Base-by-base conservation (phyloP, 2,888 invertebrate genomes). In the Volucella inflata region DNA sequence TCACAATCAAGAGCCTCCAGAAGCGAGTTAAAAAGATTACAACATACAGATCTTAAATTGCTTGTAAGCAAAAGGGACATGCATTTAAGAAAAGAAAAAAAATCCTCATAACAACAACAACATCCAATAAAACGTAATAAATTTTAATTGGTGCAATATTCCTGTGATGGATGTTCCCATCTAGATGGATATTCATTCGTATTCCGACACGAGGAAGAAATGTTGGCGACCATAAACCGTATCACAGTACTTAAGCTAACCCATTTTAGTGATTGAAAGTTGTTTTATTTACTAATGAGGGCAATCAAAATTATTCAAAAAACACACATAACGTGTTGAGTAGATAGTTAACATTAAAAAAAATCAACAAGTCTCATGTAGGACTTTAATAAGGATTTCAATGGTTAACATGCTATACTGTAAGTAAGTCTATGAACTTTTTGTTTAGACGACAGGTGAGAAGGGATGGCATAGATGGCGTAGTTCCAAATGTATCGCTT, bases 111-210 rank as follows among this genome's bases (percentile, higher is more conserved):
- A 59, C 46, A 48, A 50, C 42, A 21, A 71, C 64, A 36, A 42
- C 50, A 14, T 50, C 44, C 53, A 72, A 77, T 77, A 68, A 81
- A 64, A 46, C 46, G 81, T 17, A 60, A 77, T 81, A 85, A 85
- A 85, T 81, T 72, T 81, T 81, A 81, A 85, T 85, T 77, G 81
- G 46, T 68, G 64, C 77, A 72, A 81, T 68, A 79, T 55, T 71
- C 71, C 48, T 62, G 40, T 59, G 57, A 38, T 60, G 38, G 16
- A 42, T 53, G 57, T 40, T 9, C 30, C 30, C 42, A 57, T 51
- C 21, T 53, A 16, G 17, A 11, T 11, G 53, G 55, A 21, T 36
- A 36, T 16, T 0, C 2, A 2, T 2, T 2, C 11, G 4, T 40
- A 10, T 10, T 30, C n/a, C 16, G 21, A 2, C 44, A 48, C 8